phyloP scores from a whole-genome alignment of 2,113 vertebrate genomes.

The Coturnix japonica region DNA sequence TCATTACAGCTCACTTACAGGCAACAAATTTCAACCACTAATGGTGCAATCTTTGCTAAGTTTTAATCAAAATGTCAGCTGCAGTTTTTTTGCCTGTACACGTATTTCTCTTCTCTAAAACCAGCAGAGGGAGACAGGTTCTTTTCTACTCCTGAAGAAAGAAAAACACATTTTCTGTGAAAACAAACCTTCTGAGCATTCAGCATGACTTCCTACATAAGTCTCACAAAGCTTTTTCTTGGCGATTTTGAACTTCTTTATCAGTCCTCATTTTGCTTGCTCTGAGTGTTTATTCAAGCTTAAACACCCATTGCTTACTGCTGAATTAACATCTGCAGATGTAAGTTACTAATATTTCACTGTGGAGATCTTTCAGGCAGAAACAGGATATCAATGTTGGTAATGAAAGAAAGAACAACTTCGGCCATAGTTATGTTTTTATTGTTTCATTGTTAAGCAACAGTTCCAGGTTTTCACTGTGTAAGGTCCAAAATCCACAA shows the following conservation, averaged over 20 bases:
- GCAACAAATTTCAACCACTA: background rate
- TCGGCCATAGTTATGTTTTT: background rate
- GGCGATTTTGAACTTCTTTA: background rate
- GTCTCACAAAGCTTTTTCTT: background rate
- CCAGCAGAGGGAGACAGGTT: constrained; percentile 74
- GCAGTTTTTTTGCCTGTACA: background rate
- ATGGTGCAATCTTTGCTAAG: background rate
- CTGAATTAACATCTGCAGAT: background rate
- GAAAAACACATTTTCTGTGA: background rate
- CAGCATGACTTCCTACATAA: background rate
- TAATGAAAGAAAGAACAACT: background rate
- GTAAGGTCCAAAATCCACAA: background rate
- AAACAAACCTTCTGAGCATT: background rate
- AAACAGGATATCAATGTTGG: background rate
- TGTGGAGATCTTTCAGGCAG: background rate
- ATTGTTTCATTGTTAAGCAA: background rate
- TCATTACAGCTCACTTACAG: background rate
- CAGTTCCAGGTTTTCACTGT: background rate
- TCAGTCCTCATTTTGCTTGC: background rate
- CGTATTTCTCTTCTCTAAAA: background rate
- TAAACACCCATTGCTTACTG: background rate
- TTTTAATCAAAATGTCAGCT: background rate
- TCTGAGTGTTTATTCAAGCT: background rate
- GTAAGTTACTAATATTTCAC: background rate
- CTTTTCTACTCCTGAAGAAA: constrained; percentile 7